phyloP scores from a whole-genome alignment of 2,888 invertebrate genomes.

The Stenichneumon culpator region DNA sequence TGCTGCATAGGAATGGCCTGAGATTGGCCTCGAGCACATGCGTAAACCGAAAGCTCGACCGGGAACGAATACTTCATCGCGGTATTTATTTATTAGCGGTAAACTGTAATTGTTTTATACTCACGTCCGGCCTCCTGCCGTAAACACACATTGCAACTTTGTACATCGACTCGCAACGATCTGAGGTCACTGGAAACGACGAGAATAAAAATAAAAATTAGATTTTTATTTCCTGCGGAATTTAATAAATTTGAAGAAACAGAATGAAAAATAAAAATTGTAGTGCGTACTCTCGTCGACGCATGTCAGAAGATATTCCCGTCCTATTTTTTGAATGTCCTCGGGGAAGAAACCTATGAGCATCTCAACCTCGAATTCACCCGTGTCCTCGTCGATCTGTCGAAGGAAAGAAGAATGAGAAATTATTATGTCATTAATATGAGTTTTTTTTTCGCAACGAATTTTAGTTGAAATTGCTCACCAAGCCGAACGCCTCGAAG shows the following conservation, averaged over 20 bases:
- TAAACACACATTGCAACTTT: slow-evolving; percentile 77
- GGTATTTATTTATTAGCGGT: background rate
- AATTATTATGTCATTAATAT: background rate
- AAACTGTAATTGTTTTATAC: slow-evolving; percentile 43
- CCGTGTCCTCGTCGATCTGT: slow-evolving; percentile 80
- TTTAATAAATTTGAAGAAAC: slow-evolving; percentile 5
- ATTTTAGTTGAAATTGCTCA: slow-evolving; percentile 66
- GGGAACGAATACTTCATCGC: background rate
- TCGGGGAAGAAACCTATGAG: slow-evolving; percentile 79
- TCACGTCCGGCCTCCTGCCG: slow-evolving; percentile 77
- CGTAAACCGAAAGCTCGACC: background rate
- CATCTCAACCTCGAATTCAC: slow-evolving; percentile 79
- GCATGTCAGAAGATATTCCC: slow-evolving; percentile 72
- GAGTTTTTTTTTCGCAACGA: background rate
- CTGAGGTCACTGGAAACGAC: slow-evolving; percentile 73
- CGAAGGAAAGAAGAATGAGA: background rate
- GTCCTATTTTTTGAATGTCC: slow-evolving; percentile 70
- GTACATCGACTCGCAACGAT: slow-evolving; percentile 79
- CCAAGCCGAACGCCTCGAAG: slow-evolving; percentile 81
- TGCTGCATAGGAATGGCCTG: background rate
- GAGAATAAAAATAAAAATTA: background rate
- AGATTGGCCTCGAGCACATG: background rate
- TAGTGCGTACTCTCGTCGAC: slow-evolving; percentile 70
- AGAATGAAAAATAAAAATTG: background rate
- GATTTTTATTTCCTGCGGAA: background rate